phyloP scores from a whole-genome alignment of 1,140 invertebrate species.

The Drosophila lacteicornis region DNA sequence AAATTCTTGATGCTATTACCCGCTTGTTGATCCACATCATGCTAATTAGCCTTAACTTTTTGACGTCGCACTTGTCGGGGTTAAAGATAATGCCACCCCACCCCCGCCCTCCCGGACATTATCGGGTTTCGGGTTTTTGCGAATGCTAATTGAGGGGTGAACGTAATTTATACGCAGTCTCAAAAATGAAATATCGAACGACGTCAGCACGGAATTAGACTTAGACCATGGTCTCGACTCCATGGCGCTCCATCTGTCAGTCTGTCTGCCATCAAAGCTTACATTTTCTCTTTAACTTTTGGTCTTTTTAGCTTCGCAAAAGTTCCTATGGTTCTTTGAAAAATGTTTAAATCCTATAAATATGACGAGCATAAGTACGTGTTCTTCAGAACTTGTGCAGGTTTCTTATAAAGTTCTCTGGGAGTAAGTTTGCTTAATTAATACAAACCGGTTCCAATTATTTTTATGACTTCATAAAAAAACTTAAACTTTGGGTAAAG shows the following conservation, averaged over 20 bases:
- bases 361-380: constrained; percentile 11
- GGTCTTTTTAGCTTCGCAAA: constrained; percentile 19
- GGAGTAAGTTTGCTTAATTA: background rate
- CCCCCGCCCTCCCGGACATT: constrained; percentile 8
- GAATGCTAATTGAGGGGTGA: constrained; percentile 45
- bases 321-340: constrained; percentile 15
- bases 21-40: constrained; percentile 54
- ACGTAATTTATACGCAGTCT: constrained; percentile 33
- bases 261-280: constrained; percentile 19
- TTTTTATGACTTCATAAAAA: background rate
- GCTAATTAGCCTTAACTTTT: constrained; percentile 50
- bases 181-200: constrained; percentile 36
- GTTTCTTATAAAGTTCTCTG: background rate
- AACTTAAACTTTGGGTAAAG: background rate
- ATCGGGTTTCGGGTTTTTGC: constrained; percentile 42
- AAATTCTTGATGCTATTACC: constrained; percentile 44
- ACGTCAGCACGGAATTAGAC: constrained; percentile 26
- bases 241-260: constrained; percentile 9
- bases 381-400: background rate
- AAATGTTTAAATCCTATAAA: constrained; percentile 13
- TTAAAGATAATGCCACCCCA: constrained; percentile 22
- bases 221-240: constrained; percentile 1
- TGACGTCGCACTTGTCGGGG: constrained; percentile 37
- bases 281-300: constrained; percentile 14
- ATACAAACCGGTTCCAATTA: background rate